Percentiles rank a stretch among this genome's conserved stretches.
These are phyloP conservation scores for Leptothorax acervorum DNA, from an alignment of 2,888 invertebrate species.

Conservation along the genomic window DNA sequence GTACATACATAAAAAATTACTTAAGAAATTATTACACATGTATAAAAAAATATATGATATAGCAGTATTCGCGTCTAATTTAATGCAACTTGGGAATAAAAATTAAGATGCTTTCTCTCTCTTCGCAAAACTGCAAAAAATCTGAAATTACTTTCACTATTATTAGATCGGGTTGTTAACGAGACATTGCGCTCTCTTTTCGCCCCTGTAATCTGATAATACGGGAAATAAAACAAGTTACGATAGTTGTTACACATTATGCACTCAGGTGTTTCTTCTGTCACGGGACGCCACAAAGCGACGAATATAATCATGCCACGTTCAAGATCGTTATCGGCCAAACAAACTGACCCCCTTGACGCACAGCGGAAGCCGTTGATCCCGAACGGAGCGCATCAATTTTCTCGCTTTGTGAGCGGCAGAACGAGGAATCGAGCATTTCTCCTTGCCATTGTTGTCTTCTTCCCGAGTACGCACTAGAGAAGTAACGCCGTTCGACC, in stretches of 20 bases:
- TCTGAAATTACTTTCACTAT: not conserved
- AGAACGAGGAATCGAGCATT: not conserved
- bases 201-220: slow-evolving; percentile 58
- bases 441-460: slow-evolving; percentile 31
- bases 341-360: slow-evolving; percentile 46
- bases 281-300: slow-evolving; percentile 33
- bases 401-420: slow-evolving; percentile 16
- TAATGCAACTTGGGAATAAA: not conserved
- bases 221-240: slow-evolving; percentile 44
- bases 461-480: slow-evolving; percentile 4
- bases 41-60: not conserved
- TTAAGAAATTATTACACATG: not conserved
- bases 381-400: slow-evolving; percentile 21
- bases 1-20: too few relatives aligned
- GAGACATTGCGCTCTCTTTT: slow-evolving; percentile 39
- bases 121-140: not conserved
- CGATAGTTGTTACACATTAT: slow-evolving; percentile 17
- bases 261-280: slow-evolving; percentile 15
- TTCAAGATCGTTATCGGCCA: slow-evolving; percentile 54
- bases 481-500: not conserved
- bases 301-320: slow-evolving; percentile 53
- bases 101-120: not conserved
- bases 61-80: not conserved
- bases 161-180: slow-evolving; percentile 40
- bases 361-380: slow-evolving; percentile 44